Evolutionary conservation across 2,113 vertebrate species (phyloP), one percentile per base, ranked within the genome.

Genomic region (Bambusicola thoracicus): DNA sequence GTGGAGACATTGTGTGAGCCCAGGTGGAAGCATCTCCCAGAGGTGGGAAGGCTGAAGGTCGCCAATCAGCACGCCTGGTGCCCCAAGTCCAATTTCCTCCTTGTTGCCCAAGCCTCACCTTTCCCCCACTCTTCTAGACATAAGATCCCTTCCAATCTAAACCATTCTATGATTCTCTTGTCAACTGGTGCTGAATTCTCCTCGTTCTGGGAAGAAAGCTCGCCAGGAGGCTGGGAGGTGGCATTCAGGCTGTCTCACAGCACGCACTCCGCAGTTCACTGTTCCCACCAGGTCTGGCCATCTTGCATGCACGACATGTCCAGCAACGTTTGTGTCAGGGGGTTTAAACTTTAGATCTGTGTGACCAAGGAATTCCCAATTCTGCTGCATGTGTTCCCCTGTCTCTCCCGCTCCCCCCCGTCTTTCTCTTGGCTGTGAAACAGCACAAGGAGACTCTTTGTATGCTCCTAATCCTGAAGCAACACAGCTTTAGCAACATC

Each of bases 401-500:
- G 97, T 96, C 97, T 98, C 98, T 98, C 97, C 97, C 97, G 89
- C 76, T 95, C 97, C 96, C 95, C 95, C 97, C 95, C 21, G 97
- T 98, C 97, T 97, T 97, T 98, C 98, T 98, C 98, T 98, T 97
- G 97, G 98, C 98, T 98, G 97, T 94, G 97, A 98, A 98, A 98
- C 98, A 98, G 98, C 98, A 99, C 98, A 99, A 99, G 98, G 98
- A 98, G 98, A 98, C 97, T 98, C 98, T 98, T 99, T 99, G 99
- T 99, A 98, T 96, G 96, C 95, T 93, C 97, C 98, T 99, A 99
- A 99, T 99, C 98, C 98, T 98, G 97, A 98, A 98, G 98, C 98
- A 98, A 98, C 98, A 98, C 98, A 98, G 98, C 98, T 98, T 99
- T 99, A 98, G 98, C 98, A 98, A 98, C 98, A 98, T 98, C 98